These are phyloP conservation scores for Sylvilagus bachmani DNA, from an alignment of 2,113 vertebrate species.

Conservation along the genomic window DNA sequence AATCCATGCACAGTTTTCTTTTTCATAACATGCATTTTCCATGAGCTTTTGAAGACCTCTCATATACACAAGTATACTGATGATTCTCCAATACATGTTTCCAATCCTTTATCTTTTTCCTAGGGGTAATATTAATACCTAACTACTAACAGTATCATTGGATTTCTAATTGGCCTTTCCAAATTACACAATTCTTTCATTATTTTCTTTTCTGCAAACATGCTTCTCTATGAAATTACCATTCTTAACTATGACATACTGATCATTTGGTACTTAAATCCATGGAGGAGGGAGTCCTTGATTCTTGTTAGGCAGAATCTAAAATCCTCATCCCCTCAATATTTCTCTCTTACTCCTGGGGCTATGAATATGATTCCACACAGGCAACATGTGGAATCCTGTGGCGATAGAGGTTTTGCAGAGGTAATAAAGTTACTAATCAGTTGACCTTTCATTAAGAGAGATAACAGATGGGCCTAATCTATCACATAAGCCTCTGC, in stretches of 20 bases:
- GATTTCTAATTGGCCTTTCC: neutral
- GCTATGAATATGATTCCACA: neutral
- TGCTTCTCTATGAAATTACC: neutral
- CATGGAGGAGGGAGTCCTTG: neutral
- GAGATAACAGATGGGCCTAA: neutral
- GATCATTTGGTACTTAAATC: neutral
- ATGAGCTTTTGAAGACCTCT: neutral
- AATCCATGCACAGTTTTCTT: no score
- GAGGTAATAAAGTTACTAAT: neutral
- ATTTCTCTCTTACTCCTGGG: neutral
- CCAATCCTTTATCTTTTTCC: neutral
- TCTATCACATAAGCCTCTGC: neutral
- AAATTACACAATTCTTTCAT: neutral
- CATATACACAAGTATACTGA: neutral
- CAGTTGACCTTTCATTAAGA: neutral
- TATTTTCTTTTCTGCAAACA: neutral
- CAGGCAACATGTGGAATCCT: neutral
- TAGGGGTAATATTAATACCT: neutral
- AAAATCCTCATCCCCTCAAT: neutral
- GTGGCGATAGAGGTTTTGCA: neutral
- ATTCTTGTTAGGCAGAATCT: neutral
- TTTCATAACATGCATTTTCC: no score
- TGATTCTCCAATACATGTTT: neutral
- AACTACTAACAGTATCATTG: neutral
- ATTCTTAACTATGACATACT: neutral